Base-by-base conservation (phyloP, 1,140 invertebrate genomes). In the Habropoda laboriosa region DNA sequence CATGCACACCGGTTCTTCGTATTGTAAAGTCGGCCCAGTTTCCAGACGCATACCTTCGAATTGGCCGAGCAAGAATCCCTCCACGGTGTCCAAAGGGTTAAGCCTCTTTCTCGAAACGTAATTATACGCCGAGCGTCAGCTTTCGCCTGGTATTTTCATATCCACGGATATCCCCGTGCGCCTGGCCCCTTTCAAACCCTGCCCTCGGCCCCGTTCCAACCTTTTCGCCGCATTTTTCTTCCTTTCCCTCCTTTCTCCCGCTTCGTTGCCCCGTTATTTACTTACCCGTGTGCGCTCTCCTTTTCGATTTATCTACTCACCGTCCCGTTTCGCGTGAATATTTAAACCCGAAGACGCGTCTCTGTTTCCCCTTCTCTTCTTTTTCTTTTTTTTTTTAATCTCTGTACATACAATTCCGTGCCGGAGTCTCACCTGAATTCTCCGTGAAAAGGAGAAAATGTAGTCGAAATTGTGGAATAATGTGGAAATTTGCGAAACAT, bases 231-330 rank as follows among this genome's bases (percentile, higher is more conserved):
- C 64, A 40, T 58, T 57, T 70, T 57, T 66, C 64, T 57, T 24
- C n/a, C n/a, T 32, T n/a, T 40, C 45, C 21, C 60, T 10, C 47
- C n/a, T 13, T 38, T 47, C 10, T 24, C 63, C 24, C 38, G 61
- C 47, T 47, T n/a, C 61, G 6, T 32, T 64, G 12, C 30, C 35
- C 27, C 21, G 27, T 71, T 71, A 71, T 38, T 45, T 42, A 57
- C 24, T 58, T 58, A 30, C 42, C 32, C 12, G 55, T n/a, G 35
- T 21, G 24, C 55, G 21, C 45, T 71, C 47, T n/a, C n/a, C n/a
- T 60, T 78, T 78, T 78, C 71, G 63, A 78, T 78, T 78, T 78
- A 78, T 78, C 75, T 71, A 78, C 55, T 78, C 75, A 78, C 66
- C 40, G 55, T 38, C 55, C 42, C 45, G 55, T 51, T 71, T 78